Evolutionary conservation across 2,888 invertebrate genomes (phyloP), one percentile per base, ranked within the genome.

Genomic region (Chromoteleia sp.): DNA sequence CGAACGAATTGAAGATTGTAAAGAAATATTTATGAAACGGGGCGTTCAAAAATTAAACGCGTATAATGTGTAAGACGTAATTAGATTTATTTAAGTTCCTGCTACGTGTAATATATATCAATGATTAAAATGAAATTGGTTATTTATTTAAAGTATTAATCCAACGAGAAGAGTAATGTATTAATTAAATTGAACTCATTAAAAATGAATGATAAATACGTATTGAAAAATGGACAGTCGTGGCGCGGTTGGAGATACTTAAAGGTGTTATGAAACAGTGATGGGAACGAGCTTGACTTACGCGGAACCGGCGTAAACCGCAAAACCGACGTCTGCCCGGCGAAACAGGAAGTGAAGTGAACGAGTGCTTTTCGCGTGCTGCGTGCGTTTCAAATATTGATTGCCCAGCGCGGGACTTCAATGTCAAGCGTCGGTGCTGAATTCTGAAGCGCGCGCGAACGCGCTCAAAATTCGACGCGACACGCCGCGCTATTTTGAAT

Each of bases 371-470:
- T 61, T 41, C 41, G 43, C 58, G 65, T 68, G 56, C 45, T 48
- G 45, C 39, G 45, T 80, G 73, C n/a, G 74, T 76, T 84, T 84
- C 76, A 74, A 79, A 86, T 85, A 86, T 84, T 86, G 83, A 84
- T 84, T 48, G 61, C 81, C 82, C 54, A 19, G 8, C 45, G 61
- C 70, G 74, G 30, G 52, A 52, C 74, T 45, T 78, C 83, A 82
- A 77, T 82, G 75, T 80, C 77, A 79, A 80, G 77, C 76, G 43
- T 17, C 67, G 54, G 56, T 50, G 56, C 70, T 59, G 65, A 43
- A 8, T 33, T 74, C 54, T 61, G 52, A 21, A 70, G 19, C 36
- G 10, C 43, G 45, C 56, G n/a, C 52, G 7, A 50, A 61, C 41
- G 25, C 48, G 50, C 52, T 30, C 29, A 74, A 74, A 59, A 63